Evolutionary conservation across 2,797 vertebrate species (phyloP), one percentile per base, ranked within the genome.

Genomic region (Clarias fuscus): DNA sequence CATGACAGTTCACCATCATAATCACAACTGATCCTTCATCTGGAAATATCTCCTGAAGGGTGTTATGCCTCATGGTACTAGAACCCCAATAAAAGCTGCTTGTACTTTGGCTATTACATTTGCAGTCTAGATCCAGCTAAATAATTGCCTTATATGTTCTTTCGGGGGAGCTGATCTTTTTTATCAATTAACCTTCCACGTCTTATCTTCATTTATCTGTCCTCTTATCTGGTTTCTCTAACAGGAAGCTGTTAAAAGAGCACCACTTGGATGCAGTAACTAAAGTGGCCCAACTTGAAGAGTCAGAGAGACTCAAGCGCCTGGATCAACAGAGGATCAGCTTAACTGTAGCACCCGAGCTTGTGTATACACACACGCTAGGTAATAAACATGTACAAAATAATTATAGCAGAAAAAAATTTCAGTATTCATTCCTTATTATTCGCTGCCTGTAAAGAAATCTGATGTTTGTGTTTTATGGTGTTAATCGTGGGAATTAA

Each of bases 201-300:
- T 48, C 10, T 13, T 53, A 1, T 84, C 8, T 85, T 79, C 59
- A 0, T 59, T 17, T 89, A 7, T 81, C 40, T 90, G 2, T 30
- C 53, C 10, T 18, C 10, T 15, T 58, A 58, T 58, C 53, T 30
- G 7, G 15, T 40, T 7, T 17, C 24, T 62, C 37, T 64, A n/a
- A 37, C 87, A 99, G 98, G 92, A 99, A 98, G 93, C 93, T 99
- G 86, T 94, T 99, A 88, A 95, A 97, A 85, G 97, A 98, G 90
- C 97, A 99, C 91, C 98, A 99, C 86, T 89, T 99, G 90, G 98
- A 99, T 90, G 94, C 96, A 0, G 96, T 96, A 91, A 99, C 98
- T 93, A 98, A 98, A 96, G 96, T 95, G 68, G 98, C 97, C 85
- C 98, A 99, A 89, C 97, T 97, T 92, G 97, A 97, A 88, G 98